Evolutionary conservation across 2,113 vertebrate genomes (phyloP).

Genomic region (Butastur rufipennis): DNA sequence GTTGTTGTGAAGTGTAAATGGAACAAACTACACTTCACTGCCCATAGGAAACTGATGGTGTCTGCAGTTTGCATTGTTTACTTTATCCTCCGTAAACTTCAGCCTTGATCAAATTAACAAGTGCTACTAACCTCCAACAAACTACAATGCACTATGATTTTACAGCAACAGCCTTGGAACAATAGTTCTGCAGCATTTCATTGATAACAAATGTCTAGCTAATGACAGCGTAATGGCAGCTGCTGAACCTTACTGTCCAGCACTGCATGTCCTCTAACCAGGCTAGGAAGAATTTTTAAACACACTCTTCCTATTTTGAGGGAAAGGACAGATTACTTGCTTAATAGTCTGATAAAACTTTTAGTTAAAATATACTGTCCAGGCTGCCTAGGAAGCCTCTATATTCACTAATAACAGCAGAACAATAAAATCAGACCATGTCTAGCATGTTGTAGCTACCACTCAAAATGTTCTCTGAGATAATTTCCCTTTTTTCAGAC

Average conservation of each 20-base stretch:
- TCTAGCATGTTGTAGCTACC: not conserved
- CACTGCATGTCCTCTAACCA: not conserved
- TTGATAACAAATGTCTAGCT: slow-evolving; percentile 70
- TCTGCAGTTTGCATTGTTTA: slow-evolving; percentile 99
- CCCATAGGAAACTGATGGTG: slow-evolving; percentile 99
- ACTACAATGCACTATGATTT: slow-evolving; percentile 79
- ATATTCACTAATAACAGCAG: not conserved
- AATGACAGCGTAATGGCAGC: slow-evolving; percentile 51
- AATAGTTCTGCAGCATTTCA: slow-evolving; percentile 71
- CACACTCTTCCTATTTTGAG: not conserved
- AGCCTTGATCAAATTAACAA: slow-evolving; percentile 95
- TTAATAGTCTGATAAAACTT: not conserved
- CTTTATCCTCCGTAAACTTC: slow-evolving; percentile 93
- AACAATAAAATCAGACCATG: not conserved
- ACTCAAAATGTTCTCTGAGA: not conserved
- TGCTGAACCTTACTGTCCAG: slow-evolving; percentile 24
- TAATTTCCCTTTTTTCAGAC: not conserved
- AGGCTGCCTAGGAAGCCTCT: not conserved
- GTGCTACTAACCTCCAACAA: slow-evolving; percentile 84
- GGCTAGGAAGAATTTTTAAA: not conserved
- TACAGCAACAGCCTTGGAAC: slow-evolving; percentile 83
- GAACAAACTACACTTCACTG: slow-evolving; percentile 99
- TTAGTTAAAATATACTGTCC: not conserved
- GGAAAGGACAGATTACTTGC: not conserved
- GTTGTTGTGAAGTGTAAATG: slow-evolving; percentile 99